phyloP scores from a whole-genome alignment of 2,888 invertebrate genomes.

The Noctua janthe region DNA sequence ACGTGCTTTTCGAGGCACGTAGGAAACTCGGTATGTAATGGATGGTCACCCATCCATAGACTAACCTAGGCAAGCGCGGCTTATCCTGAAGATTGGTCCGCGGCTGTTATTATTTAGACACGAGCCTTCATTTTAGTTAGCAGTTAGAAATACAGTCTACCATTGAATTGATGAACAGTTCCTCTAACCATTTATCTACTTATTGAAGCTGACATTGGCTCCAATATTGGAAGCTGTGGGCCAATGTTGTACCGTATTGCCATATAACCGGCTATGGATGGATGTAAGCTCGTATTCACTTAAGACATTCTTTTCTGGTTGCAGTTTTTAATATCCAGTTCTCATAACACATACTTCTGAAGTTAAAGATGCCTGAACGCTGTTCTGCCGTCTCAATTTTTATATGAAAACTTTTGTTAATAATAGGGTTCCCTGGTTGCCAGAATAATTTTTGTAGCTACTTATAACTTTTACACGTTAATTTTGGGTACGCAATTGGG shows the following conservation, averaged over 20 bases:
- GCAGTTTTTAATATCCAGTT: slow-evolving; percentile 36
- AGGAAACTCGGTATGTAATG: background rate
- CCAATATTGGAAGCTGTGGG: background rate
- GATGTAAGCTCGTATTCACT: slow-evolving; percentile 1
- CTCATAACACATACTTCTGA: background rate
- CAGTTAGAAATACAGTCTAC: too few species aligned
- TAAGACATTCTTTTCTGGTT: slow-evolving; percentile 9
- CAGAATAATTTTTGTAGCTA: slow-evolving; percentile 15
- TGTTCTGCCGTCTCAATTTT: slow-evolving; percentile 24
- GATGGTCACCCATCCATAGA: background rate
- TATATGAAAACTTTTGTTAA: slow-evolving; percentile 30
- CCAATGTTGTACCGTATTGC: background rate
- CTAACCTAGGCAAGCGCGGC: too few species aligned
- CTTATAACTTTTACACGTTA: slow-evolving; percentile 43
- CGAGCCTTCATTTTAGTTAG: background rate
- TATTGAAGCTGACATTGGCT: background rate
- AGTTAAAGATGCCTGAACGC: slow-evolving; percentile 10
- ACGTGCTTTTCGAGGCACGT: background rate
- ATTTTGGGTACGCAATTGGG: slow-evolving; percentile 38
- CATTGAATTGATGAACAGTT: too few species aligned
- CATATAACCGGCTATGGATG: background rate
- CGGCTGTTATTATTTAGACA: background rate
- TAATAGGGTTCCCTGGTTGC: slow-evolving; percentile 12
- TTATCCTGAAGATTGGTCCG: background rate
- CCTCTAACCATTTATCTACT: background rate